A percentile compares a stretch with the other conserved stretches of the same genome.
Evolutionary conservation across 2,113 vertebrate genomes (phyloP).

Genomic region (Hylia prasina): DNA sequence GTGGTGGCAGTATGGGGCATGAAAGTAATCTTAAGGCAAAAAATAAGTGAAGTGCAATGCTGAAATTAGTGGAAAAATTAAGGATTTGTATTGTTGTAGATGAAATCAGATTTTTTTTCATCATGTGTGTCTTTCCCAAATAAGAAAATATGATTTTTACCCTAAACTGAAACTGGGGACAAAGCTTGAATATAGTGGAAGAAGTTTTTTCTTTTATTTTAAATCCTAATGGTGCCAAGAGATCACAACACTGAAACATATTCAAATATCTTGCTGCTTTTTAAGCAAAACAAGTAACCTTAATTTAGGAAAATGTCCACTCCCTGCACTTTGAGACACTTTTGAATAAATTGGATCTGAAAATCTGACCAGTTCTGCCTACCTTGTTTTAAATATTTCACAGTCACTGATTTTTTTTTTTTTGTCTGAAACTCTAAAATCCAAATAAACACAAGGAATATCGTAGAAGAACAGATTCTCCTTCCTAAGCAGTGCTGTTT

Average conservation of each 20-base stretch:
- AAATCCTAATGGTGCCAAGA: background rate
- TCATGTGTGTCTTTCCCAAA: background rate
- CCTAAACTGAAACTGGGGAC: background rate
- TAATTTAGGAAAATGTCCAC: background rate
- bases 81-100: background rate
- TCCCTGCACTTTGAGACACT: background rate
- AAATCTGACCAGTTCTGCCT: background rate
- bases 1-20: rapidly evolving
- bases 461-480: background rate
- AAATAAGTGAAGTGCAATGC: background rate
- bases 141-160: background rate
- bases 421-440: background rate
- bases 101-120: background rate
- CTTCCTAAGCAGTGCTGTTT: background rate
- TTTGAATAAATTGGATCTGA: background rate
- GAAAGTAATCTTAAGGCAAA: background rate
- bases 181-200: background rate
- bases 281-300: background rate
- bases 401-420: background rate
- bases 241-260: background rate
- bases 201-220: background rate
- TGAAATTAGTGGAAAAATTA: background rate
- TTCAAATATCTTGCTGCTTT: background rate
- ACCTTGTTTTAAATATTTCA: background rate
- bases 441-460: background rate